These are phyloP conservation scores for Agrotis exclamationis DNA, from an alignment of 2,888 invertebrate species.

Conservation along the genomic window DNA sequence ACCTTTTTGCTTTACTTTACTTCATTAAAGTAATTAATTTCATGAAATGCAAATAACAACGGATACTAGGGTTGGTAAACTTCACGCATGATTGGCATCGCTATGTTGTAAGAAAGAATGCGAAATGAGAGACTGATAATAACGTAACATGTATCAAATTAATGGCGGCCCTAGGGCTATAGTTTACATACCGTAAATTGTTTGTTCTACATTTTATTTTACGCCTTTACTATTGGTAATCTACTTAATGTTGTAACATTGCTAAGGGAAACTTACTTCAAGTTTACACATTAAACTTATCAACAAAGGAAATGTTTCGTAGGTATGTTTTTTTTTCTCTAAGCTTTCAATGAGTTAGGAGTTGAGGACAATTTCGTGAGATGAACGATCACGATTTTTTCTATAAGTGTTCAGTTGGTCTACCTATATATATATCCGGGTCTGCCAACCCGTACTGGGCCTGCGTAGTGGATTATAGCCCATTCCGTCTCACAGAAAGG, in stretches of 20 bases:
- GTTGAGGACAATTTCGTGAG: no score
- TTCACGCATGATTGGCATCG: conserved; percentile 56
- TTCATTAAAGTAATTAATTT: conserved; percentile 57
- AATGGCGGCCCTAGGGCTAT: conserved; percentile 37
- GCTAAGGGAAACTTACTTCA: background rate
- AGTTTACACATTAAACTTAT: background rate
- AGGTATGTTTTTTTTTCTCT: no score
- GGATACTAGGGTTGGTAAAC: conserved; percentile 61
- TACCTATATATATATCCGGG: background rate
- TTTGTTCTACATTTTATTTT: conserved; percentile 20
- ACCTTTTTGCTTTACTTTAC: conserved; percentile 51
- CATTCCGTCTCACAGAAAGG: no score
- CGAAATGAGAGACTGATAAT: conserved; percentile 61
- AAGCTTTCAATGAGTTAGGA: background rate
- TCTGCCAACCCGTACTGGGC: no score
- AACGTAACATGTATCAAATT: conserved; percentile 49
- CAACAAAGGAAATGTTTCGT: background rate
- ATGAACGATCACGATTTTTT: no score
- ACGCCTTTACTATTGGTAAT: conserved; percentile 11
- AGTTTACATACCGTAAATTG: background rate
- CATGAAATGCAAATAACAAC: conserved; percentile 61
- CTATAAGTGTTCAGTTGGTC: background rate
- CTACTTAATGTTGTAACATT: background rate
- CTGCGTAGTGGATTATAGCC: no score
- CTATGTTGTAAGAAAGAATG: conserved; percentile 62